Conservation (phyloP, 2,113 vertebrate species). For the Arvicanthis niloticus region DNA sequence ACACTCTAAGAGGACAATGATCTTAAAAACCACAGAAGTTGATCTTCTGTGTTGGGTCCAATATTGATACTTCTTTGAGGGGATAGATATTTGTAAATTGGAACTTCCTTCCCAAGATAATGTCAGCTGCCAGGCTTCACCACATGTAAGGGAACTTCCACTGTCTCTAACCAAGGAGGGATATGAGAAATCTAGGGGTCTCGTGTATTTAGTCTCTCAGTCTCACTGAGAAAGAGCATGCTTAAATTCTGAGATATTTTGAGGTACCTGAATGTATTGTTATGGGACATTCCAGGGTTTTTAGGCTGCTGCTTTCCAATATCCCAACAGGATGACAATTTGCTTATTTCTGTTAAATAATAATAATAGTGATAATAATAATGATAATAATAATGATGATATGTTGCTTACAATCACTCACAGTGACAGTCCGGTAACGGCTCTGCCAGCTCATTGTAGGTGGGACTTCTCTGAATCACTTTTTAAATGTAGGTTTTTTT, state of each 20-base stretch:
- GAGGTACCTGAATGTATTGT: not conserved
- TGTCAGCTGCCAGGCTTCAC: not conserved
- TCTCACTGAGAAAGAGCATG: not conserved
- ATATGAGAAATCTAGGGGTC: not conserved
- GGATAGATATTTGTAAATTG: not conserved
- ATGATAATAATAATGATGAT: not conserved
- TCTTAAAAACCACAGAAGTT: not conserved
- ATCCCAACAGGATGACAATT: not conserved
- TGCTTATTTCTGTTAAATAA: constrained; percentile 19
- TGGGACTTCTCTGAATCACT: not conserved
- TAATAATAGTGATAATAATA: not conserved
- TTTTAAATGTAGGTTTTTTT: not conserved
- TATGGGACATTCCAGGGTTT: constrained; percentile 42
- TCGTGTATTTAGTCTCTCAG: not conserved
- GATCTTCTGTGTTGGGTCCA: not conserved
- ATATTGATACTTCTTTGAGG: not conserved
- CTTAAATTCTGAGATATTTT: not conserved
- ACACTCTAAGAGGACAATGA: not conserved
- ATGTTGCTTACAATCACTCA: not conserved
- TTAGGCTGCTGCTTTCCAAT: not conserved
- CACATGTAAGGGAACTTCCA: not conserved
- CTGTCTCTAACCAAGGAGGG: not conserved
- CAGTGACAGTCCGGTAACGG: not conserved
- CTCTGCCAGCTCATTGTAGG: not conserved
- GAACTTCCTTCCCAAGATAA: not conserved